These are phyloP conservation scores for Tachysurus fulvidraco DNA, from an alignment of 2,113 vertebrate species.

Conservation along the genomic window DNA sequence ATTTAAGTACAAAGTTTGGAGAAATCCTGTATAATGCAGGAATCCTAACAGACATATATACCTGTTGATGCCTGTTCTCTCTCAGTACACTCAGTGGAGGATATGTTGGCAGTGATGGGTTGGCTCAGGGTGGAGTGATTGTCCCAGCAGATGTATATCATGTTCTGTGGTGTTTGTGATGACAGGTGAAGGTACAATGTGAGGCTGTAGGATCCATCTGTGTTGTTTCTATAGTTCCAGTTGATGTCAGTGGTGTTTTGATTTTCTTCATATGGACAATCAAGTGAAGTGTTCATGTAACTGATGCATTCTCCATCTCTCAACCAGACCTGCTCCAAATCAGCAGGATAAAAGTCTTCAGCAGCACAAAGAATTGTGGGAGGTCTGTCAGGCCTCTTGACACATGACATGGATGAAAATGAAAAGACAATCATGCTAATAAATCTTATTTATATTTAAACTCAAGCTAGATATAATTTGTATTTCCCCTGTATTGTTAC, in stretches of 20 bases:
- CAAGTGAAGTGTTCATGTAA: constrained; percentile 34
- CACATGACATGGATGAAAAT: constrained; percentile 19
- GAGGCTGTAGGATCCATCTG: constrained; percentile 37
- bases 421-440: background rate
- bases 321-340: constrained; percentile 48
- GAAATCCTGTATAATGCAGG: background rate
- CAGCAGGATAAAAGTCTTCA: constrained; percentile 36
- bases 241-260: background rate
- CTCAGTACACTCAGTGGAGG: constrained; percentile 18
- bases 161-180: background rate
- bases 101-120: constrained; percentile 35
- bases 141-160: constrained; percentile 50
- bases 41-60: background rate
- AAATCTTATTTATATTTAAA: background rate
- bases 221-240: constrained; percentile 25
- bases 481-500: background rate
- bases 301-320: constrained; percentile 38
- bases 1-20: background rate
- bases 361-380: constrained; percentile 38
- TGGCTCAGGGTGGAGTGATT: constrained; percentile 50
- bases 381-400: constrained; percentile 11
- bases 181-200: constrained; percentile 37
- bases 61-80: background rate
- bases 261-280: background rate
- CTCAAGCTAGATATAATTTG: background rate